phyloP scores from a whole-genome alignment of 2,888 invertebrate genomes.

The Conus canariensis region DNA sequence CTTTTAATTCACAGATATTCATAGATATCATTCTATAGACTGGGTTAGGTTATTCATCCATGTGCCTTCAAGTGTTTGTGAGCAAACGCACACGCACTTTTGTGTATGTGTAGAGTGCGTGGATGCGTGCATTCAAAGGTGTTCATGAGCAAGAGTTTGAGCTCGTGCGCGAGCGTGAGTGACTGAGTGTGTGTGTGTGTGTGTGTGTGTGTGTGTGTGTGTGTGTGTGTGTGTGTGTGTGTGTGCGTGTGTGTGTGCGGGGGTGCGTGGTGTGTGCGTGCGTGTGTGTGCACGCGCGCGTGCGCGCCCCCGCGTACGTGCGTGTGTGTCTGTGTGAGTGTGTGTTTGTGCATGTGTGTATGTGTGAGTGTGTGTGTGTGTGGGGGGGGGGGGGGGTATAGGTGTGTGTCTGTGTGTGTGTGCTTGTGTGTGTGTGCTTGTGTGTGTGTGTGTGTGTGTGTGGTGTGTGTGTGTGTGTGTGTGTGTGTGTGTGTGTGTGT shows the following conservation, averaged over 20 bases:
- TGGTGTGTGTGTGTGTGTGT: neutral
- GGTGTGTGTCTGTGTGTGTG: neutral
- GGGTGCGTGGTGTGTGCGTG: neutral
- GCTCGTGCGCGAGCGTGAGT: neutral
- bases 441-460: neutral
- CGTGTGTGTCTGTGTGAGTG: neutral
- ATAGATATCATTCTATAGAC: no score
- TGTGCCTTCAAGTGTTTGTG: no score
- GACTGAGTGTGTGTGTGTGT: neutral
- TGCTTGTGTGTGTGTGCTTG: neutral
- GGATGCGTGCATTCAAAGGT: no score
- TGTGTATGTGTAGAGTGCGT: no score
- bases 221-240: neutral
- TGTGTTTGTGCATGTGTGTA: neutral
- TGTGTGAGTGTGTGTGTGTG: neutral
- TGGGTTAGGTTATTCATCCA: no score
- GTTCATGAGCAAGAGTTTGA: no score
- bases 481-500: neutral
- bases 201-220: constrained; percentile 5
- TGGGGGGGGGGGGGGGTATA: neutral
- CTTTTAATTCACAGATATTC: no score
- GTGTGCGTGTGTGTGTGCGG: neutral
- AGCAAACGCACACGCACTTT: no score
- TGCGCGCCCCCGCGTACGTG: no score
- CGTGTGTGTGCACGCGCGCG: neutral